Evolutionary conservation across 2,888 invertebrate species (phyloP).

Genomic region (Carterocephalus palaemon): DNA sequence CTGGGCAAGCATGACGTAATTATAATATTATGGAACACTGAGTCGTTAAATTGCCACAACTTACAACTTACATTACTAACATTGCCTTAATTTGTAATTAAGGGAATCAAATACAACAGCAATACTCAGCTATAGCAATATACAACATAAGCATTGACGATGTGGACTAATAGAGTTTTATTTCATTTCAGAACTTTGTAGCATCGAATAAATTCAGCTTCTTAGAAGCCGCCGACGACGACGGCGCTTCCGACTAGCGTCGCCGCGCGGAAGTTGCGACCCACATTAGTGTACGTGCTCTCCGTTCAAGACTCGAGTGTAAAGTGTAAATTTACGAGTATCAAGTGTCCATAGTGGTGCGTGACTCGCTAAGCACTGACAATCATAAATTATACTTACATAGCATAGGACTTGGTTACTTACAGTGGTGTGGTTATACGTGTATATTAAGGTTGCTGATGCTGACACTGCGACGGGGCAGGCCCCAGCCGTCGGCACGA

Average conservation of each 20-base stretch:
- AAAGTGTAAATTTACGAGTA: conserved; percentile 74
- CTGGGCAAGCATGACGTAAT: too few relatives aligned
- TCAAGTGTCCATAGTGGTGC: conserved; percentile 58
- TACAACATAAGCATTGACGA: too few relatives aligned
- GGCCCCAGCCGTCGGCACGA: conserved; percentile 64
- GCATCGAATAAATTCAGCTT: conserved; percentile 88
- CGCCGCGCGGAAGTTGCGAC: conserved; percentile 35
- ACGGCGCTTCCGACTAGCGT: conserved; percentile 71
- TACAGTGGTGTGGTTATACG: conserved; percentile 63
- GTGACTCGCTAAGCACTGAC: conserved; percentile 54
- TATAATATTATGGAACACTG: too few relatives aligned
- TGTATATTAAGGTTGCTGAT: conserved; percentile 56
- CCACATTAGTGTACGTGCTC: conserved; percentile 50
- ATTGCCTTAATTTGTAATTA: too few relatives aligned
- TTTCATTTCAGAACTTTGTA: conserved; percentile 82
- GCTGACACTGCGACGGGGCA: conserved; percentile 59
- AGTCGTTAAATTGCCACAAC: too few relatives aligned
- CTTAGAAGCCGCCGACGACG: conserved; percentile 82
- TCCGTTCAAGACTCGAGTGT: conserved; percentile 61
- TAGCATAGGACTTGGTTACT: conserved; percentile 63
- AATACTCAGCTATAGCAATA: too few relatives aligned
- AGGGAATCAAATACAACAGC: too few relatives aligned
- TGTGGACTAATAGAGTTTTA: conserved; percentile 27
- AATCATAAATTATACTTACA: conserved; percentile 63
- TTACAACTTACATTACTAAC: too few relatives aligned